Conservation (phyloP, 2,113 vertebrate species). For the Poecilia latipinna region DNA sequence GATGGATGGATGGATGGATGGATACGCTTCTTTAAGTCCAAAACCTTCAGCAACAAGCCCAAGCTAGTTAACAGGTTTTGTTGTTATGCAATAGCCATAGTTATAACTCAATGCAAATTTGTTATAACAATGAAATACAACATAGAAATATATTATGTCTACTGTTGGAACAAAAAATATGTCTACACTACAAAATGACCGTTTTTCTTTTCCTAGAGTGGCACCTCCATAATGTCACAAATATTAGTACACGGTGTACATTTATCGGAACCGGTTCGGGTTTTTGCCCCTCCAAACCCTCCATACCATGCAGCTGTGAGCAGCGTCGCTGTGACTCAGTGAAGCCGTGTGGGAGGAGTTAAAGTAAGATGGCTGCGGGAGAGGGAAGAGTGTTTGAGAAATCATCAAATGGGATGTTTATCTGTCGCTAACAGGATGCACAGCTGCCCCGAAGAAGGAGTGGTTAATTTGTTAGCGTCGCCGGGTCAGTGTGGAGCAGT, state of each 20-base stretch:
- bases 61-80: too few species aligned
- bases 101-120: too few species aligned
- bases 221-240: background rate
- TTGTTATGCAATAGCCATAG: too few species aligned
- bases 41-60: too few species aligned
- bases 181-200: background rate
- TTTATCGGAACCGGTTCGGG: background rate
- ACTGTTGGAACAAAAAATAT: background rate
- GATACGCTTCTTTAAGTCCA: too few species aligned
- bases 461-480: slow-evolving; percentile 13
- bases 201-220: background rate
- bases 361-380: slow-evolving; percentile 80
- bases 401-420: slow-evolving; percentile 63
- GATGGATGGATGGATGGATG: too few species aligned
- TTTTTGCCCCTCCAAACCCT: background rate
- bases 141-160: too few species aligned
- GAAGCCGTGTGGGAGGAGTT: slow-evolving; percentile 66
- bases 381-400: slow-evolving; percentile 58
- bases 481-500: background rate
- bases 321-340: slow-evolving; percentile 67
- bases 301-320: background rate
- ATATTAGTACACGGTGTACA: background rate
- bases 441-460: slow-evolving; percentile 37
- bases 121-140: too few species aligned
- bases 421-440: slow-evolving; percentile 56